These are phyloP conservation scores for Caradrina kadenii DNA, from an alignment of 2,888 invertebrate genomes.

Conservation along the genomic window DNA sequence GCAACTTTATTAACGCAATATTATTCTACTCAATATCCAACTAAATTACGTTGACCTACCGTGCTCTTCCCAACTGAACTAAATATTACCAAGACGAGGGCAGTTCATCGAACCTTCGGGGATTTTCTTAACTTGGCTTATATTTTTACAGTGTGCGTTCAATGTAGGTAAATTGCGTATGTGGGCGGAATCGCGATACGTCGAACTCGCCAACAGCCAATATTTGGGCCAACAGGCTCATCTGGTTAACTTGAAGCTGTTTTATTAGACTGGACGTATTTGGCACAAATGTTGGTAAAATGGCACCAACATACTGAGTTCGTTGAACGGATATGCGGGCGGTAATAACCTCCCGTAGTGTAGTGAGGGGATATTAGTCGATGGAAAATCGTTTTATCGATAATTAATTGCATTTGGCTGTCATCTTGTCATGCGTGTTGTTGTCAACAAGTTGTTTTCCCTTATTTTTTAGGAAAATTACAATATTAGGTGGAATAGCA, in stretches of 20 bases:
- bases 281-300: conserved; percentile 43
- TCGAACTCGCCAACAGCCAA: conserved; percentile 38
- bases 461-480: conserved; percentile 5
- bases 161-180: conserved; percentile 34
- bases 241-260: conserved; percentile 1
- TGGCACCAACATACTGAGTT: conserved; percentile 58
- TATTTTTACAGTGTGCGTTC: conserved; percentile 29
- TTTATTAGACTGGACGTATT: conserved; percentile 24
- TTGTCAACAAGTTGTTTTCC: conserved; percentile 4
- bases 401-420: conserved; percentile 53
- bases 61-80: neutral
- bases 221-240: conserved; percentile 45
- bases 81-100: conserved; percentile 14
- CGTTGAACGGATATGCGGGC: conserved; percentile 73
- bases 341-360: conserved; percentile 72
- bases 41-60: conserved; percentile 36
- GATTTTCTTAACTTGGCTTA: conserved; percentile 40
- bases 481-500: neutral
- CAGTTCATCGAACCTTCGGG: conserved; percentile 36
- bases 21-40: conserved; percentile 40
- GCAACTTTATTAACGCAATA: conserved; percentile 45
- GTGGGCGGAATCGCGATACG: conserved; percentile 30
- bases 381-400: conserved; percentile 62
- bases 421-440: neutral
- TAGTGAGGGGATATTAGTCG: conserved; percentile 65